Percentiles rank a stretch among this genome's conserved stretches.
Conservation (phyloP, 2,888 invertebrate genomes). For the Terebella lapidaria region DNA sequence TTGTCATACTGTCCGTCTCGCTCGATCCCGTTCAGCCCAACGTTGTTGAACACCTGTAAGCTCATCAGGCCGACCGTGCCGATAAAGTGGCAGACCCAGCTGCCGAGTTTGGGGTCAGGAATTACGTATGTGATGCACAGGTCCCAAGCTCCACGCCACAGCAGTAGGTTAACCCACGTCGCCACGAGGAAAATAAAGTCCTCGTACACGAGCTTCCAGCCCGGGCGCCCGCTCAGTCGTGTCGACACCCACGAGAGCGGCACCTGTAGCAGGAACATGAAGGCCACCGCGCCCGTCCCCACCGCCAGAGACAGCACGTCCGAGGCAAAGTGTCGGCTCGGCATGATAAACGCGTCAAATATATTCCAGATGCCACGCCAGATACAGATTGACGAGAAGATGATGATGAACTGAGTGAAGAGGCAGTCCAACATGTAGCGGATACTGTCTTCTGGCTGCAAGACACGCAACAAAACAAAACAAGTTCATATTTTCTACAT, state of each 20-base stretch:
- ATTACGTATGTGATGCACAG: conserved; percentile 21
- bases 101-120: conserved; percentile 20
- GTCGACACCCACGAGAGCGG: conserved; percentile 11
- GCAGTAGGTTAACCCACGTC: conserved; percentile 25
- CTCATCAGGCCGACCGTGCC: conserved; percentile 22
- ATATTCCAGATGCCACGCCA: conserved; percentile 29
- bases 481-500: no score
- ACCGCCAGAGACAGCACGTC: conserved; percentile 20
- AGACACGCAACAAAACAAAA: not conserved
- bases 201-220: conserved; percentile 22
- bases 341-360: conserved; percentile 21
- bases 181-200: conserved; percentile 19
- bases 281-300: conserved; percentile 14
- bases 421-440: conserved; percentile 17
- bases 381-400: conserved; percentile 18
- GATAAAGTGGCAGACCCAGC: conserved; percentile 24
- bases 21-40: conserved; percentile 27
- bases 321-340: conserved; percentile 13
- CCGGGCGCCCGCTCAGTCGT: conserved; percentile 7
- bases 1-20: conserved; percentile 22
- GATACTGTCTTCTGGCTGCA: not conserved
- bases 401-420: conserved; percentile 26
- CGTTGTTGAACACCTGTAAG: conserved; percentile 25
- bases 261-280: conserved; percentile 11
- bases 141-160: conserved; percentile 28